These are phyloP conservation scores for Amblyornis subalaris DNA, from an alignment of 2,113 vertebrate genomes.

Conservation along the genomic window DNA sequence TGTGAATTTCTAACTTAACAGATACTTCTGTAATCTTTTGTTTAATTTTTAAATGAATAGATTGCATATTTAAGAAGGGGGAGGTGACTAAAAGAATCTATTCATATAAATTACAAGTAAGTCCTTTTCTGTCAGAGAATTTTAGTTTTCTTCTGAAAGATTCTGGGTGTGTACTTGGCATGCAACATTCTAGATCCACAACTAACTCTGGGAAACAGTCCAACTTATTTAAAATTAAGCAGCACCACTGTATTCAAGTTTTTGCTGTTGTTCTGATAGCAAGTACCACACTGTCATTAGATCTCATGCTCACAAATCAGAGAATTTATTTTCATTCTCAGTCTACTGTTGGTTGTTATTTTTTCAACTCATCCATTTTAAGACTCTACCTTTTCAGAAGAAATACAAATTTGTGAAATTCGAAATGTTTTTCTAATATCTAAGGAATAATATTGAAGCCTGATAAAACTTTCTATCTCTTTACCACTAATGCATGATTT, in stretches of 20 bases:
- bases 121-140: background rate
- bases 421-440: background rate
- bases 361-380: background rate
- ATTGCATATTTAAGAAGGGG: background rate
- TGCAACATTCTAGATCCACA: background rate
- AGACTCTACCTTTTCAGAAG: background rate
- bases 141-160: background rate
- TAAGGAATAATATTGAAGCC: background rate
- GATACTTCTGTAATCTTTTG: background rate
- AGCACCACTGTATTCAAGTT: accelerated
- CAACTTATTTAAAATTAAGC: background rate
- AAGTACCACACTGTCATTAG: background rate
- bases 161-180: background rate
- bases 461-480: background rate
- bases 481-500: background rate
- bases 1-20: background rate
- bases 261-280: background rate
- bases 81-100: background rate
- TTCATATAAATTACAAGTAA: background rate
- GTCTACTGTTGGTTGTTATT: background rate
- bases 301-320: background rate
- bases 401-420: background rate
- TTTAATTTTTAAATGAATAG: background rate
- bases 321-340: background rate
- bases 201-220: background rate